phyloP scores from a whole-genome alignment of 2,113 vertebrate genomes.

The Amia ocellicauda region DNA sequence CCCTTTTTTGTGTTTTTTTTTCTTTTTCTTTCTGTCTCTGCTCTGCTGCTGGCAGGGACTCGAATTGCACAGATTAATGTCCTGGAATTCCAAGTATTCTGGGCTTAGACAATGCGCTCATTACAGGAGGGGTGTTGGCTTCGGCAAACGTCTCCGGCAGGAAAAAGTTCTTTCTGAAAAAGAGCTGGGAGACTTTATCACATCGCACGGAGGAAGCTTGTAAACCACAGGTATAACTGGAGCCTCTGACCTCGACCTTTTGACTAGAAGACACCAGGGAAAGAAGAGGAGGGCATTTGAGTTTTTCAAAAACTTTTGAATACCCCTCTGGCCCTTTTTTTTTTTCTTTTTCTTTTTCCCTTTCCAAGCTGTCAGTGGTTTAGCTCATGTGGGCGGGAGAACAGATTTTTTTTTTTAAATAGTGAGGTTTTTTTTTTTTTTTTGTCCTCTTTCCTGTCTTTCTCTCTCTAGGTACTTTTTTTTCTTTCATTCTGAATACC shows the following conservation, averaged over 20 bases:
- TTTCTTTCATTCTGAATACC: slow-evolving; percentile 16
- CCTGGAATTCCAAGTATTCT: slow-evolving; percentile 70
- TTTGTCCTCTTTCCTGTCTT: background rate
- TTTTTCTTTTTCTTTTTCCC: slow-evolving; percentile 15
- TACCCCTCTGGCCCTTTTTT: slow-evolving; percentile 13
- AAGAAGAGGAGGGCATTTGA: slow-evolving; percentile 45
- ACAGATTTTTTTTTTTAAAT: slow-evolving; percentile 24
- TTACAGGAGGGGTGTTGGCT: slow-evolving; percentile 38
- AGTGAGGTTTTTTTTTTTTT: background rate
- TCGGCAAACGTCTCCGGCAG: slow-evolving; percentile 26
- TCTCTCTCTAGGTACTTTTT: background rate
- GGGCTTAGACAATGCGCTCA: slow-evolving; percentile 55
- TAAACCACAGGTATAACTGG: slow-evolving; percentile 46
- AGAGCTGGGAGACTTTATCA: slow-evolving; percentile 27
- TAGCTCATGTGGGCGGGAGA: slow-evolving; percentile 32
- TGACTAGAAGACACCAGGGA: slow-evolving; percentile 37
- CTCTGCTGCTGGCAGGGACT: slow-evolving; percentile 55
- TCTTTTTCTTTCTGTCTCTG: slow-evolving; percentile 40
- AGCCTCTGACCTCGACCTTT: slow-evolving; percentile 50
- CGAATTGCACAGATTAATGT: slow-evolving; percentile 64
- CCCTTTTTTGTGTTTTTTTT: no score
- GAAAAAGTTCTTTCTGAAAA: slow-evolving; percentile 14
- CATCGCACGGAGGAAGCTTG: slow-evolving; percentile 40
- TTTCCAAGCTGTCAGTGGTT: slow-evolving; percentile 46
- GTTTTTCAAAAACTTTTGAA: slow-evolving; percentile 51